Base-by-base conservation (phyloP, 2,888 invertebrate genomes). In the Agriopis marginaria region DNA sequence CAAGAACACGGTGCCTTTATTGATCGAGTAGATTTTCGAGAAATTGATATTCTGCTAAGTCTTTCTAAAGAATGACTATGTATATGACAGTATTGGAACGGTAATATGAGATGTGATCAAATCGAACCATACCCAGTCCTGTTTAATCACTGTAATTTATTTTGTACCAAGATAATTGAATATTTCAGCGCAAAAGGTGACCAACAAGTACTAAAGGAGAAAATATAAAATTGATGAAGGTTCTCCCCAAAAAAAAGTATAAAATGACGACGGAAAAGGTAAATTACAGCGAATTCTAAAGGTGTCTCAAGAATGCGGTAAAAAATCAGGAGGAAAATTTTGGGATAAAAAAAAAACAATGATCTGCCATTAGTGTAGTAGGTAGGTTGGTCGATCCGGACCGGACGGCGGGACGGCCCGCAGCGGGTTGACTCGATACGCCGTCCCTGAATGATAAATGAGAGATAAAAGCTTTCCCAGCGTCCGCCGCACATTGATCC, bases 371-470 rank as follows among this genome's bases (percentile, higher is more conserved):
- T 59, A 68, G 23, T 55, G 61, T 56, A 42, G 42, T 42, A 17
- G 51, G 42, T 44, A 17, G 51, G 47, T n/a, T 14, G 50, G 51
- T 17, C 9, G 45, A n/a, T 7, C 23, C 45, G 45, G 32, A 32
- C 32, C 32, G 58, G 44, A 14, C 55, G 56, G 50, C 50, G 45
- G 23, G 14, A 53, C 11, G 49, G 49, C 11, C 11, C 56, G 69
- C 32, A 39, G 56, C 50, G 67, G 40, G 51, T 51, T 53, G 67
- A 58, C 62, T 63, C 62, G 63, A 68, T 53, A 17, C 63, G 58
- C 63, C 59, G 54, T 14, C 56, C 68, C 74, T 83, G 80, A 82
- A 85, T 85, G 80, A 85, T 84, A 79, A 78, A 86, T 83, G 85
- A 83, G 77, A 75, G 76, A 79, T 81, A 79, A 84, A 83, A 82